Conservation (phyloP, 2,888 invertebrate species). For the Dorcus parallelipipedus region DNA sequence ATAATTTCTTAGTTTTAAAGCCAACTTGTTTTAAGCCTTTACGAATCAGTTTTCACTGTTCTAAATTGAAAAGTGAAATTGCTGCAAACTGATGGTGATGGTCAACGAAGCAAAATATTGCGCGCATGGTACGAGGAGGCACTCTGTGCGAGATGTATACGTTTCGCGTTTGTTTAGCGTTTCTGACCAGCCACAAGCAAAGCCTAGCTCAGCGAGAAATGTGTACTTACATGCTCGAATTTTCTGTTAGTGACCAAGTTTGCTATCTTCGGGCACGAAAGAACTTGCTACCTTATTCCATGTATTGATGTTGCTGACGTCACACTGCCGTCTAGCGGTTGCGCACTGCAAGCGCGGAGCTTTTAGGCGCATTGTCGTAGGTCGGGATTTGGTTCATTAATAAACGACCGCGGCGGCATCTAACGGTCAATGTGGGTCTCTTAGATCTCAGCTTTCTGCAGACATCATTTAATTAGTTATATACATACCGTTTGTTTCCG, state of each 20-base stretch:
- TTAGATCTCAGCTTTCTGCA: too few species aligned
- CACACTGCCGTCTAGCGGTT: conserved; percentile 43
- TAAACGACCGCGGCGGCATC: not conserved
- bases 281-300: conserved; percentile 30
- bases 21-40: too few species aligned
- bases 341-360: conserved; percentile 30
- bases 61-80: too few species aligned
- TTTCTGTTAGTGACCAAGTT: conserved; percentile 34
- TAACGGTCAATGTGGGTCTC: too few species aligned
- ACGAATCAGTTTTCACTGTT: too few species aligned
- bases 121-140: too few species aligned
- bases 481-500: too few species aligned
- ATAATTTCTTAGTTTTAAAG: not conserved
- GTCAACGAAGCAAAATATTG: not conserved
- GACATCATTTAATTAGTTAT: too few species aligned
- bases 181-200: not conserved
- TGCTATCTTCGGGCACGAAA: conserved; percentile 19
- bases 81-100: too few species aligned
- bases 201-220: not conserved
- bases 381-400: conserved; percentile 30
- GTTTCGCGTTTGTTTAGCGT: not conserved
- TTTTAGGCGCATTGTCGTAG: conserved; percentile 35
- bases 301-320: conserved; percentile 46
- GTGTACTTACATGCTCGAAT: conserved; percentile 37
- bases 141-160: too few species aligned